Evolutionary conservation across 2,888 invertebrate species (phyloP).

Genomic region (Adelognathus sp.): DNA sequence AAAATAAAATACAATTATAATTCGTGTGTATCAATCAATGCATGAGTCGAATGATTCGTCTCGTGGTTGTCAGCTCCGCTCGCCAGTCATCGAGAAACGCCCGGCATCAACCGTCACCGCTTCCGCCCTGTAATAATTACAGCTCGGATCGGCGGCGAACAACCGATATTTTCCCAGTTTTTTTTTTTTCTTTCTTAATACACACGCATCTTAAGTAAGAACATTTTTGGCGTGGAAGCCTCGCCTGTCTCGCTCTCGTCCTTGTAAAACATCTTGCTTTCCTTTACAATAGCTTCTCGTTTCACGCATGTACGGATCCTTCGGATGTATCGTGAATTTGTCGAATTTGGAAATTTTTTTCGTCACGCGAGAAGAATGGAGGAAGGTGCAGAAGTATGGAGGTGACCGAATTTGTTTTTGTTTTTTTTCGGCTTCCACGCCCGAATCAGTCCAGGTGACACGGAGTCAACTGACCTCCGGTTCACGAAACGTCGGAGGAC

Average conservation of each 20-base stretch:
- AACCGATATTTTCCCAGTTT: conserved; percentile 78
- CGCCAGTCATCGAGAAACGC: conserved; percentile 70
- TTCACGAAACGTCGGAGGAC: conserved; percentile 62
- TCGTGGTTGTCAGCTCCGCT: conserved; percentile 72
- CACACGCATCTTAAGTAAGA: conserved; percentile 68
- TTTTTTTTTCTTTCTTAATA: conserved; percentile 8
- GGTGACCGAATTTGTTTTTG: conserved; percentile 59
- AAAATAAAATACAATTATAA: conserved; percentile 41
- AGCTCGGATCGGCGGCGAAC: conserved; percentile 75
- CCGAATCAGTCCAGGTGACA: conserved; percentile 80
- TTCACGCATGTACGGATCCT: not conserved
- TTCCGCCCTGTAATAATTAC: conserved; percentile 66
- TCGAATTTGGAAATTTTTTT: conserved; percentile 4
- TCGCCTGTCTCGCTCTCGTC: conserved; percentile 43
- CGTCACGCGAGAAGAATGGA: conserved; percentile 35
- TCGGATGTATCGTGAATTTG: not conserved
- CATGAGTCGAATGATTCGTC: conserved; percentile 65
- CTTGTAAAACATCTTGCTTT: conserved; percentile 32
- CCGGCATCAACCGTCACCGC: conserved; percentile 49
- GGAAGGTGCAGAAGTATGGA: conserved; percentile 47
- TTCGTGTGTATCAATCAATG: conserved; percentile 12
- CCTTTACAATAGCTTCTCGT: conserved; percentile 42
- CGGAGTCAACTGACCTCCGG: conserved; percentile 79
- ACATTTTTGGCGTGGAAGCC: conserved; percentile 73
- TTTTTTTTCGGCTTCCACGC: conserved; percentile 72